Percentiles rank a stretch among this genome's conserved stretches.
These are phyloP conservation scores for Halictus rubicundus DNA, from an alignment of 1,140 invertebrate genomes.

Conservation along the genomic window DNA sequence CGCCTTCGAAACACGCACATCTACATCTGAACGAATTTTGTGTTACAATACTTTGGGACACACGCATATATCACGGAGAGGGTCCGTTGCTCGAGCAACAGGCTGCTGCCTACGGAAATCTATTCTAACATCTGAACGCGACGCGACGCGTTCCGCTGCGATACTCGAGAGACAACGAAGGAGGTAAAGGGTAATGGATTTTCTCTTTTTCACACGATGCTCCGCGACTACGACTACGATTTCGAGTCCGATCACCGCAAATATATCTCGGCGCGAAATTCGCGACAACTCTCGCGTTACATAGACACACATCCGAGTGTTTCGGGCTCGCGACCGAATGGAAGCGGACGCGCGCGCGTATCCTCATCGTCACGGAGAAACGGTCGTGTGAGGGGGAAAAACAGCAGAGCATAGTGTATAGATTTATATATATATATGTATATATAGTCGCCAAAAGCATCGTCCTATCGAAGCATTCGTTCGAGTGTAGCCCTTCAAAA, in stretches of 20 bases:
- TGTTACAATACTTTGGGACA: neutral
- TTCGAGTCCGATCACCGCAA: no score
- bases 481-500: no score
- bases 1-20: constrained; percentile 1
- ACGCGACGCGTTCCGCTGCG: neutral
- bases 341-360: constrained; percentile 5
- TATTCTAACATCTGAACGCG: no score
- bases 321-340: neutral
- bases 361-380: constrained; percentile 11
- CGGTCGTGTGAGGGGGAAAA: constrained; percentile 15
- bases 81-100: neutral
- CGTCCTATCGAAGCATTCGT: constrained; percentile 12
- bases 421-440: no score
- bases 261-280: no score
- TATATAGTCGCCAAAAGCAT: constrained; percentile 16
- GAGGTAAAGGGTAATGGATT: neutral
- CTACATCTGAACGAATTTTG: neutral
- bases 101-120: constrained; percentile 1
- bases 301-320: no score
- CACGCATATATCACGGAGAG: neutral
- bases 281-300: no score
- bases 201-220: neutral
- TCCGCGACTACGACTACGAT: no score
- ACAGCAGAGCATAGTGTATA: neutral
- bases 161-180: neutral